Conservation (phyloP, 2,888 invertebrate species). For the Scaptomyza parva region DNA sequence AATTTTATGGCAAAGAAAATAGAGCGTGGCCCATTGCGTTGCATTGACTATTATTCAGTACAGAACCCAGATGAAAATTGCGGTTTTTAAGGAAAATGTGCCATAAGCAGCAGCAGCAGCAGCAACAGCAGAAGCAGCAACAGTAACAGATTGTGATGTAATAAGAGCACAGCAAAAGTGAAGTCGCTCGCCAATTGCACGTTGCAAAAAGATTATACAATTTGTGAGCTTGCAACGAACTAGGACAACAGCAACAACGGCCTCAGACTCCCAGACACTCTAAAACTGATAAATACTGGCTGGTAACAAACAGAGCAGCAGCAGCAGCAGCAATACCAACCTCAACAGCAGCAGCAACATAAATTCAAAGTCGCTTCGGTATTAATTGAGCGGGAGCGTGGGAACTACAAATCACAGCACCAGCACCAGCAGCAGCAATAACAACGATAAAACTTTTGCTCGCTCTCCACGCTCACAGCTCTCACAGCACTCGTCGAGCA, state of each 20-base stretch:
- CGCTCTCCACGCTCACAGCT: conserved; percentile 60
- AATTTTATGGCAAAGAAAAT: conserved; percentile 73
- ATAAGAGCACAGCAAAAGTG: conserved; percentile 73
- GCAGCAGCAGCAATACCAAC: conserved; percentile 30
- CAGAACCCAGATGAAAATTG: conserved; percentile 68
- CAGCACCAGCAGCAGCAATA: conserved; percentile 24
- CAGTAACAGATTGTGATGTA: conserved; percentile 63
- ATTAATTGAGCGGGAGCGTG: conserved; percentile 70
- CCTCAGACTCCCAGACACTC: conserved; percentile 40
- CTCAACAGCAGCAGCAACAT: conserved; percentile 45
- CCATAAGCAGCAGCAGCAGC: conserved; percentile 30
- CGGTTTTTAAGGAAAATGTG: conserved; percentile 57
- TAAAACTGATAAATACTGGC: conserved; percentile 64
- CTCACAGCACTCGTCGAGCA: conserved; percentile 49
- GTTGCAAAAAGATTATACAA: conserved; percentile 74
- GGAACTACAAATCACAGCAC: conserved; percentile 71
- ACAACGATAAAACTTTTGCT: conserved; percentile 25
- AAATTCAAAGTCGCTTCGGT: conserved; percentile 68
- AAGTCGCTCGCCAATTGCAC: conserved; percentile 58
- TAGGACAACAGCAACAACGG: conserved; percentile 68
- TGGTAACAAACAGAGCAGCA: conserved; percentile 45
- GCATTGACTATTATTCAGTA: conserved; percentile 37
- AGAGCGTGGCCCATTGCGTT: conserved; percentile 68
- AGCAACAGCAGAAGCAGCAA: conserved; percentile 23
- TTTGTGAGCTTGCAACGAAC: conserved; percentile 71